These are phyloP conservation scores for Napeogenes sylphis DNA, from an alignment of 2,888 invertebrate genomes.

Conservation along the genomic window DNA sequence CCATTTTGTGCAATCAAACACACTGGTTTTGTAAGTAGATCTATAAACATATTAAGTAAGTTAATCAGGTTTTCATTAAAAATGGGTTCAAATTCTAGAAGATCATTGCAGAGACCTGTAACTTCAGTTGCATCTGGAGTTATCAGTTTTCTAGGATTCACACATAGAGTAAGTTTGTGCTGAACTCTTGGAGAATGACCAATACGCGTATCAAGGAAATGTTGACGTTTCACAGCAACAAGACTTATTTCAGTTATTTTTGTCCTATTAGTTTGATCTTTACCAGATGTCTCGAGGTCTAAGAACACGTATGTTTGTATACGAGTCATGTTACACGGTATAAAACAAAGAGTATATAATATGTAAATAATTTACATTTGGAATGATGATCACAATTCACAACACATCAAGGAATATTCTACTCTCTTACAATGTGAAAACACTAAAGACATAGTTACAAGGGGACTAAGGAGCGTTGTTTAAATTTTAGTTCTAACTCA, in stretches of 20 bases:
- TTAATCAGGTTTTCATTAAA: slow-evolving; percentile 78
- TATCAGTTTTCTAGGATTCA: slow-evolving; percentile 80
- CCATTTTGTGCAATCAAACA: slow-evolving; percentile 92
- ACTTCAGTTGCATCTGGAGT: slow-evolving; percentile 54
- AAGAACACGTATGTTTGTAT: slow-evolving; percentile 82
- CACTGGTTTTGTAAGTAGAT: slow-evolving; percentile 80
- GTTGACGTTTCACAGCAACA: slow-evolving; percentile 74
- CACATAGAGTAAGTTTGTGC: slow-evolving; percentile 83
- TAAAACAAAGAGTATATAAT: background rate
- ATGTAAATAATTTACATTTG: too few species aligned
- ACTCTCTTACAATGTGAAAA: too few species aligned
- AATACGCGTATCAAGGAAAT: slow-evolving; percentile 54
- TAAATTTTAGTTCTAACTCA: too few species aligned
- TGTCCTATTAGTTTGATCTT: slow-evolving; percentile 77
- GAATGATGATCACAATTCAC: too few species aligned
- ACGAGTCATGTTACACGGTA: background rate
- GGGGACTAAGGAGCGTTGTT: too few species aligned
- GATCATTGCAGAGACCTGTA: slow-evolving; percentile 81
- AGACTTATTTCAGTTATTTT: slow-evolving; percentile 84
- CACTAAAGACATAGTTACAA: too few species aligned
- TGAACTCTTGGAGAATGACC: slow-evolving; percentile 79
- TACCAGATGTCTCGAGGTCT: slow-evolving; percentile 84
- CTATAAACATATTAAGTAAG: slow-evolving; percentile 80
- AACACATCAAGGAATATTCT: too few species aligned
- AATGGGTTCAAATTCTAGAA: slow-evolving; percentile 78